These are phyloP conservation scores for Diplodus sargus DNA, from an alignment of 2,797 vertebrate genomes.

Conservation along the genomic window DNA sequence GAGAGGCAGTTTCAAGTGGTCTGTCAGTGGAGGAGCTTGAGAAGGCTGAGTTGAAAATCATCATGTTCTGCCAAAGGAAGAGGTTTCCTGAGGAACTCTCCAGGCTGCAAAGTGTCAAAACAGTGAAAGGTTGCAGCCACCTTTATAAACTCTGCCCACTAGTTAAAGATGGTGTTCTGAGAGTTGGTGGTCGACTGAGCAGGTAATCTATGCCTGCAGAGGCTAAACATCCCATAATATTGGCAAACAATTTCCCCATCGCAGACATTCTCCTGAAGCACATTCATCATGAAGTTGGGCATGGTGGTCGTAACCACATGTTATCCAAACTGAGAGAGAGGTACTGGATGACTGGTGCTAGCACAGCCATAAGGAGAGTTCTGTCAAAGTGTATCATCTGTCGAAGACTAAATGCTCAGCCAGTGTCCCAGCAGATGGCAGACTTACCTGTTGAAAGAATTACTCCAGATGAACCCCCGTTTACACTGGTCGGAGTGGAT, in stretches of 20 bases:
- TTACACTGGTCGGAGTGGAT: no score
- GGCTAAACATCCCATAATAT: constrained; percentile 13
- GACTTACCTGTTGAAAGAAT: no score
- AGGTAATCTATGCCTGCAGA: background rate
- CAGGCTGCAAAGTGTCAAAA: background rate
- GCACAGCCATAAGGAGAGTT: background rate
- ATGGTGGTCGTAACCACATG: background rate
- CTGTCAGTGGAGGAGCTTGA: background rate
- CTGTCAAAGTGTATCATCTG: background rate
- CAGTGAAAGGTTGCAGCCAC: background rate
- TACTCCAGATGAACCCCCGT: no score
- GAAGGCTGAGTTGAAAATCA: background rate
- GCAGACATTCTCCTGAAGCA: background rate
- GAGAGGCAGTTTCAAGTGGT: background rate
- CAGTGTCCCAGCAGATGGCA: no score
- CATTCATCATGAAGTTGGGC: background rate
- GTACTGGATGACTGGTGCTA: background rate
- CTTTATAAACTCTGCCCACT: background rate
- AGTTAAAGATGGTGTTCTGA: background rate
- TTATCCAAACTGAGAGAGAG: background rate
- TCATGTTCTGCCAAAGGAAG: background rate
- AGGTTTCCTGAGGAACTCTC: background rate
- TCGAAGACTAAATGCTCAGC: no score
- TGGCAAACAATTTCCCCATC: background rate
- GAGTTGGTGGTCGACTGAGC: background rate